Conservation (phyloP, 2,113 vertebrate genomes). For the Phaethornis superciliosus region DNA sequence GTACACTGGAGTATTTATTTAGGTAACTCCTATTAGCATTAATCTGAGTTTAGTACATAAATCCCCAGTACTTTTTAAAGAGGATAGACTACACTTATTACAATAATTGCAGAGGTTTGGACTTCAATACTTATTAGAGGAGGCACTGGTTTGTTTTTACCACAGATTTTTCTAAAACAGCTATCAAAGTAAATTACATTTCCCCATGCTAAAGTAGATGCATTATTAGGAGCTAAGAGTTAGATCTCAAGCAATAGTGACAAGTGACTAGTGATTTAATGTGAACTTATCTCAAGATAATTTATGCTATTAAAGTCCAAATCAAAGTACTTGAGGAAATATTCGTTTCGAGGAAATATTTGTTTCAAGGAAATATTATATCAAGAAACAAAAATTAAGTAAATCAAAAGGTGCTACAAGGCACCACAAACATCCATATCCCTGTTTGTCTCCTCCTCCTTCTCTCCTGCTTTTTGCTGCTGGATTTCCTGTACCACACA, state of each 20-base stretch:
- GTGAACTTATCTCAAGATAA: not conserved
- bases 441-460: not conserved
- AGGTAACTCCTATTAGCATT: conserved; percentile 30
- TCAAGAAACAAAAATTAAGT: not conserved
- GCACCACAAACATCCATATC: not conserved
- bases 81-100: not conserved
- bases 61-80: not conserved
- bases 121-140: not conserved
- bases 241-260: not conserved
- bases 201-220: conserved; percentile 22
- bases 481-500: not conserved
- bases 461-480: not conserved
- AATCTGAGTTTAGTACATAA: conserved; percentile 35
- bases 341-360: conserved; percentile 6
- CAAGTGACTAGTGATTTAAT: not conserved
- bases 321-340: conserved; percentile 12
- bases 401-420: not conserved
- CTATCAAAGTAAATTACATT: conserved; percentile 30
- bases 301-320: not conserved
- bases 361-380: no score
- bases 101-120: not conserved
- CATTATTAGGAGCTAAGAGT: not conserved
- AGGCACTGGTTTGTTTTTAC: not conserved
- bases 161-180: not conserved
- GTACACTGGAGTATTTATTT: not conserved